Evolutionary conservation across 2,888 invertebrate genomes (phyloP).

Genomic region (Megamerina dolium): DNA sequence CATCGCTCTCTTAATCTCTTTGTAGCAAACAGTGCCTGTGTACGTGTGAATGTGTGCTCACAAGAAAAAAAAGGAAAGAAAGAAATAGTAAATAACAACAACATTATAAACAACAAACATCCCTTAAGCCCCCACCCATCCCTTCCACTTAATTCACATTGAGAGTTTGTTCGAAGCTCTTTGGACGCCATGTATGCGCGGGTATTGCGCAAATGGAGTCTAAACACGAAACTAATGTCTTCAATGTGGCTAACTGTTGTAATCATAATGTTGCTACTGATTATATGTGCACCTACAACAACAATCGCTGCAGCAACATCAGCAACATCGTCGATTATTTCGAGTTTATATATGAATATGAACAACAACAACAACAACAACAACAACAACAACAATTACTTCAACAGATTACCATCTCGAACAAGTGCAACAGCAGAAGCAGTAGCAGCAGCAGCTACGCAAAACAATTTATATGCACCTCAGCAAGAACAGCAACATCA

Average conservation of each 20-base stretch:
- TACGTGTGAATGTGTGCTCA: too few relatives aligned
- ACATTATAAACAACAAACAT: too few relatives aligned
- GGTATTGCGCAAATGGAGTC: constrained; percentile 52
- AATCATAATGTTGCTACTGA: constrained; percentile 46
- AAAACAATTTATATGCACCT: not conserved
- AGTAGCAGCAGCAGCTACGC: constrained; percentile 22
- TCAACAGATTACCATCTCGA: constrained; percentile 9
- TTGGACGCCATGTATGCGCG: constrained; percentile 52
- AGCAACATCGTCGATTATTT: constrained; percentile 1
- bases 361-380: not conserved
- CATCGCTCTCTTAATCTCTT: too few relatives aligned
- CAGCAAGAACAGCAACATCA: not conserved
- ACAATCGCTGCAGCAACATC: constrained; percentile 11
- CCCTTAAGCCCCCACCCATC: too few relatives aligned
- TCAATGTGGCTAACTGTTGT: constrained; percentile 44
- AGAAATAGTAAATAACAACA: too few relatives aligned
- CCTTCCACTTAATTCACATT: too few relatives aligned
- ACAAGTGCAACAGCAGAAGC: constrained; percentile 23
- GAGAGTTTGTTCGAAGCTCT: too few relatives aligned
- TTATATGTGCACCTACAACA: constrained; percentile 33
- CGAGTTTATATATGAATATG: not conserved
- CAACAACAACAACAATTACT: not conserved
- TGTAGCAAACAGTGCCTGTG: too few relatives aligned
- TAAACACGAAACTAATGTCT: constrained; percentile 49
- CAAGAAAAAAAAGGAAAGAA: too few relatives aligned